Evolutionary conservation across 2,113 vertebrate genomes (phyloP).

Genomic region (Apus apus): DNA sequence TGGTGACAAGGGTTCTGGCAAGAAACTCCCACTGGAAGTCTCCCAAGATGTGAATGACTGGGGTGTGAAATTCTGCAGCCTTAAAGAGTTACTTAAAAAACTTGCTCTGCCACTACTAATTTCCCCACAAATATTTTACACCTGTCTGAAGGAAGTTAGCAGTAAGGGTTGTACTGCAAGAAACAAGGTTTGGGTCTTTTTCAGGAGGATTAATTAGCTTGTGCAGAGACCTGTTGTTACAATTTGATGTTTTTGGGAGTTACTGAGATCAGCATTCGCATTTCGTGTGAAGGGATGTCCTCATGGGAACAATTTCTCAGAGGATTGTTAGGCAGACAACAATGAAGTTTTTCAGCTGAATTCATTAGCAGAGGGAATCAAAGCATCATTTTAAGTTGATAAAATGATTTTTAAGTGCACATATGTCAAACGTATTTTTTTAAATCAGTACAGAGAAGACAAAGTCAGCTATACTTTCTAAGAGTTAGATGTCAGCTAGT

Average conservation of each 20-base stretch:
- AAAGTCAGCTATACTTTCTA: not conserved
- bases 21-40: not conserved
- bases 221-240: not conserved
- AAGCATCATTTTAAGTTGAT: not conserved
- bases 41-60: not conserved
- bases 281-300: not conserved
- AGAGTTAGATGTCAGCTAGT: not conserved
- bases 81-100: not conserved
- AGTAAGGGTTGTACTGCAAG: not conserved
- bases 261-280: rapidly evolving
- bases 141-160: not conserved
- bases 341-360: not conserved
- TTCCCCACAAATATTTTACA: not conserved
- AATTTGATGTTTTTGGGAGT: not conserved
- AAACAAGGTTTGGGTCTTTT: not conserved
- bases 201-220: not conserved
- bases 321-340: not conserved
- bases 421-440: not conserved
- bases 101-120: not conserved
- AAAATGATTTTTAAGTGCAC: not conserved
- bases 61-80: not conserved
- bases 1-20: not conserved
- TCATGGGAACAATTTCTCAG: not conserved
- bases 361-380: not conserved
- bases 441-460: not conserved